phyloP scores from a whole-genome alignment of 1,140 invertebrate species.

The Sitophilus oryzae region DNA sequence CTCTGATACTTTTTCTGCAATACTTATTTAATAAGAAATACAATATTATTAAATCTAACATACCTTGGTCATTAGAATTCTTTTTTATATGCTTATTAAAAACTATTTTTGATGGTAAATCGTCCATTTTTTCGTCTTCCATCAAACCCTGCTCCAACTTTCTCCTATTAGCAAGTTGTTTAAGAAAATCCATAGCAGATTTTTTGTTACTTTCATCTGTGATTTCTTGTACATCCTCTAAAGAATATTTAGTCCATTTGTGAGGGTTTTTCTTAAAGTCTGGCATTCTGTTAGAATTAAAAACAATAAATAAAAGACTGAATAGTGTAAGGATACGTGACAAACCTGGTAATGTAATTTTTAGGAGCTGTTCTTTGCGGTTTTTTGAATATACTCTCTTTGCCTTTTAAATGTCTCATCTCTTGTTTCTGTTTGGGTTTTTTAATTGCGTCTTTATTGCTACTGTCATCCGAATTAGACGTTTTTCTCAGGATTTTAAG shows the following conservation, averaged over 20 bases:
- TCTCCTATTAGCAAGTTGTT: conserved; percentile 54
- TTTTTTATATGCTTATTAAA: conserved; percentile 27
- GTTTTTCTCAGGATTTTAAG: no score
- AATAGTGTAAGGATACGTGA: not conserved
- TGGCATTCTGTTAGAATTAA: conserved; percentile 46
- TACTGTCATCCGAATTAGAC: conserved; percentile 12
- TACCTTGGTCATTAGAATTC: no score
- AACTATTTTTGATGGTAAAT: conserved; percentile 30
- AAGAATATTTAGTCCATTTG: conserved; percentile 69
- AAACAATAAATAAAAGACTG: not conserved
- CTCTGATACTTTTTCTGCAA: no score
- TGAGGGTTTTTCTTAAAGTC: conserved; percentile 67
- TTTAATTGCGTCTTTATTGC: conserved; percentile 41
- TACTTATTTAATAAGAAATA: no score
- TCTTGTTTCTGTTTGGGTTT: conserved; percentile 33
- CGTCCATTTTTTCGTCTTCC: conserved; percentile 21
- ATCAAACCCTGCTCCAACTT: conserved; percentile 24
- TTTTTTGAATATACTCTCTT: conserved; percentile 71
- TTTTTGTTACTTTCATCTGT: conserved; percentile 66
- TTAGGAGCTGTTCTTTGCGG: conserved; percentile 51
- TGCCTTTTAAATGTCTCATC: conserved; percentile 57
- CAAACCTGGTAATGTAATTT: conserved; percentile 36
- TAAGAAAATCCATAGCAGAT: conserved; percentile 64
- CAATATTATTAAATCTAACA: no score
- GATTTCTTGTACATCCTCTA: conserved; percentile 69